A percentile compares a stretch with the other conserved stretches of the same genome.
phyloP scores from a whole-genome alignment of 2,797 vertebrate genomes.

The Esox masquinongy region DNA sequence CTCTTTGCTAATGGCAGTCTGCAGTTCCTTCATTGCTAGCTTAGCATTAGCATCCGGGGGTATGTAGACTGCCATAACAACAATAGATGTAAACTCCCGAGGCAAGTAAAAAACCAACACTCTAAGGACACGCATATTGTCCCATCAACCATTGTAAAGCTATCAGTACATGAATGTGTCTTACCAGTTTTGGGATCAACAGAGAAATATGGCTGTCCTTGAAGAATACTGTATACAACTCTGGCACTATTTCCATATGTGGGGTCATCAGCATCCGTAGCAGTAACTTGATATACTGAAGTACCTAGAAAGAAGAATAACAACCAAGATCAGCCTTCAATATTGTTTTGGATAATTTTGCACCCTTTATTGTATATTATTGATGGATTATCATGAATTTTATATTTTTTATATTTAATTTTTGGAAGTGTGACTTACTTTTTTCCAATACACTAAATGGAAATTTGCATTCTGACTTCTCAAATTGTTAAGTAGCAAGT shows the following conservation, averaged over 20 bases:
- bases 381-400: too few relatives aligned
- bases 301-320: slow-evolving; percentile 78
- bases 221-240: slow-evolving; percentile 96
- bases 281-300: slow-evolving; percentile 95
- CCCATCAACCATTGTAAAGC: background rate
- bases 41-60: too few relatives aligned
- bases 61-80: too few relatives aligned
- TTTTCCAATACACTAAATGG: too few relatives aligned
- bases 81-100: too few relatives aligned
- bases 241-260: slow-evolving; percentile 97
- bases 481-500: background rate
- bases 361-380: background rate
- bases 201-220: slow-evolving; percentile 98
- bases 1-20: too few relatives aligned
- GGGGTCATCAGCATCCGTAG: slow-evolving; percentile 94
- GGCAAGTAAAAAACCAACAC: background rate
- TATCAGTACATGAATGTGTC: slow-evolving; percentile 5
- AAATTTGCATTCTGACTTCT: background rate
- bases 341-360: background rate
- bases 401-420: background rate
- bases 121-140: background rate
- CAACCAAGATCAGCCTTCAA: background rate
- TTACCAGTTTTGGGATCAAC: slow-evolving; percentile 97
- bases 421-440: too few relatives aligned
- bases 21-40: too few relatives aligned